Percentiles rank a stretch among this genome's conserved stretches.
phyloP scores from a whole-genome alignment of 2,113 vertebrate species.

The Sander vitreus region DNA sequence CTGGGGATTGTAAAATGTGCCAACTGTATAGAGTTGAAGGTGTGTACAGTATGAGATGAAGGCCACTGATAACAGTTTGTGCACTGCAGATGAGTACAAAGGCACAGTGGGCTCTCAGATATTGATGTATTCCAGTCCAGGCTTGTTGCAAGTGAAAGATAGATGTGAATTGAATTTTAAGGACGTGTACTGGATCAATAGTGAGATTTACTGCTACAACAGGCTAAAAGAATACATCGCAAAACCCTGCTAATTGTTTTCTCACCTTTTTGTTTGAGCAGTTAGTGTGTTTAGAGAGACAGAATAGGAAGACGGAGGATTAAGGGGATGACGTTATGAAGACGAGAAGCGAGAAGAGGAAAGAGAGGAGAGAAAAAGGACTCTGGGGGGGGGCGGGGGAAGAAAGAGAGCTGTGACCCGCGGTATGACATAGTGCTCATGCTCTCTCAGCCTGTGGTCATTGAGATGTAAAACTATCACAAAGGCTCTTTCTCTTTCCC shows the following conservation, averaged over 20 bases:
- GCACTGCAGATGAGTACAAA: conserved; percentile 57
- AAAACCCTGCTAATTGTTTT: conserved; percentile 35
- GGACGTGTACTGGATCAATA: conserved; percentile 11
- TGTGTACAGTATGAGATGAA: conserved; percentile 18
- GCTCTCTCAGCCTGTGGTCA: conserved; percentile 72
- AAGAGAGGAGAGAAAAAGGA: conserved; percentile 46
- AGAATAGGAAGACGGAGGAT: conserved; percentile 54
- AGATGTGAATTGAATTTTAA: conserved; percentile 49
- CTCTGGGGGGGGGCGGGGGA: background rate
- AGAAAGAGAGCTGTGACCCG: conserved; percentile 61
- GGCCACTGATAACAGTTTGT: conserved; percentile 29
- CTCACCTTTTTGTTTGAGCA: conserved; percentile 33
- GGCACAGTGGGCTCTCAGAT: conserved; percentile 38
- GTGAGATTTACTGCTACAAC: conserved; percentile 20
- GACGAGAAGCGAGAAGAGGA: conserved; percentile 56
- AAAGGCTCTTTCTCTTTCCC: conserved; percentile 69
- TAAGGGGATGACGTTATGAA: conserved; percentile 75
- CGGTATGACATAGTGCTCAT: conserved; percentile 75
- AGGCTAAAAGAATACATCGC: background rate
- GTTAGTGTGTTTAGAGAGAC: conserved; percentile 52
- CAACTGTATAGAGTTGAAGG: background rate
- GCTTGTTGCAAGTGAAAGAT: conserved; percentile 14
- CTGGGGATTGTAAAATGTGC: background rate
- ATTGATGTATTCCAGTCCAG: conserved; percentile 57
- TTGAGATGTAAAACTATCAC: conserved; percentile 79